Evolutionary conservation across 2,797 vertebrate species (phyloP).

Genomic region (Botia kubotai): DNA sequence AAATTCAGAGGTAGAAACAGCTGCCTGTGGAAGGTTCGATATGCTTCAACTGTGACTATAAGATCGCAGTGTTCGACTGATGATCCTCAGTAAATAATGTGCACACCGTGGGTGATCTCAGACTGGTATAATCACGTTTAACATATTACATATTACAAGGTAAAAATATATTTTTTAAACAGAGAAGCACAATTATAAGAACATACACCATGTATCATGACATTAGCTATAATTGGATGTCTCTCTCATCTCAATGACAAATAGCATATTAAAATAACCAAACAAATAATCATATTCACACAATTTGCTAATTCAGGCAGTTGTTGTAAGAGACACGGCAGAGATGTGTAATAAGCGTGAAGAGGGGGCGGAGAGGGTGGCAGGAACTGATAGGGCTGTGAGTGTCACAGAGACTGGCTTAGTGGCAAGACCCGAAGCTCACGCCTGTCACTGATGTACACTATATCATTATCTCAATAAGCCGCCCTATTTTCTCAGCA

Average conservation of each 20-base stretch:
- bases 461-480: slow-evolving; percentile 83
- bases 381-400: slow-evolving; percentile 26
- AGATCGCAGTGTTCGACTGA: slow-evolving; percentile 20
- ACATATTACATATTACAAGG: slow-evolving; percentile 53
- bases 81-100: slow-evolving; percentile 47
- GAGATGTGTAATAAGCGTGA: slow-evolving; percentile 17
- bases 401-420: slow-evolving; percentile 27
- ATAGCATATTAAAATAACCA: slow-evolving; percentile 26
- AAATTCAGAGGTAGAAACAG: slow-evolving; percentile 29
- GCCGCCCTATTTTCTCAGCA: slow-evolving; percentile 77
- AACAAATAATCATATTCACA: slow-evolving; percentile 25
- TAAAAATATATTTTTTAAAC: neutral
- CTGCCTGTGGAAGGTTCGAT: slow-evolving; percentile 14
- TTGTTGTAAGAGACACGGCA: slow-evolving; percentile 3
- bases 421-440: slow-evolving; percentile 64
- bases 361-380: neutral
- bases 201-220: slow-evolving; percentile 33
- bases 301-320: slow-evolving; percentile 1
- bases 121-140: neutral
- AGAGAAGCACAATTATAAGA: neutral
- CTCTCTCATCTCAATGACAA: slow-evolving; percentile 17
- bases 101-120: slow-evolving; percentile 31
- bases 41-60: slow-evolving; percentile 45
- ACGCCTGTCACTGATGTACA: slow-evolving; percentile 79
- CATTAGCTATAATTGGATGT: slow-evolving; percentile 26